Evolutionary conservation across 2,113 vertebrate species (phyloP), one percentile per base, ranked within the genome.

Genomic region (Rhinichthys klamathensis): DNA sequence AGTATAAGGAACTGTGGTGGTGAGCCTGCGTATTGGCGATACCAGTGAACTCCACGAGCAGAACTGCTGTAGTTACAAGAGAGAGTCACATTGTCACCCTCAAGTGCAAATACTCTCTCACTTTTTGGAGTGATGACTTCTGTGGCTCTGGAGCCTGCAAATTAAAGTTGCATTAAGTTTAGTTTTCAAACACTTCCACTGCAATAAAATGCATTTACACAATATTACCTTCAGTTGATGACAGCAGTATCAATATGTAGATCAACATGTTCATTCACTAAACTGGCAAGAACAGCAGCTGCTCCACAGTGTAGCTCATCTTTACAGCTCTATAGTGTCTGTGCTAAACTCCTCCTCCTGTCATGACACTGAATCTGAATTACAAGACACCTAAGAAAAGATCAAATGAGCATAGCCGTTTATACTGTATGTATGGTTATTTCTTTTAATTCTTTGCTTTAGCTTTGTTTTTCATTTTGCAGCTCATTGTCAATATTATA

Each of bases 31-130:
- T 85, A 41, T 11, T 69, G 74, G 0, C 83, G 74, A 67, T 85
- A 85, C 83, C 84, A 85, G 25, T 80, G 49, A 18, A 85, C 58
- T 35, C 75, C 5, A n/a, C 4, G 10, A n/a, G 16, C 84, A 56
- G 46, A 70, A 58, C 32, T 58, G 41, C 54, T 79, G 30, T 61
- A 79, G 27, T 79, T 79, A 79, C 79, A 79, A 38, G 54, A 79
- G 27, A 79, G 54, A 3, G 46, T 76, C 44, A 76, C 74, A 46
- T 30, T 63, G 30, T 38, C 51, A 7, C 56, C 56, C 32, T 79
- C 76, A 32, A 79, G n/a, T 44, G 77, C 77, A 80, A 61, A 44
- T 15, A 8, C 15, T 49, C 3, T 12, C 3, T 16, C 56, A 41
- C n/a, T 77, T 18, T 54, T 27, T 18, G 74, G 49, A 3, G 6